Conservation (phyloP, 1,140 invertebrate species). For the Eubasilissa regina region DNA sequence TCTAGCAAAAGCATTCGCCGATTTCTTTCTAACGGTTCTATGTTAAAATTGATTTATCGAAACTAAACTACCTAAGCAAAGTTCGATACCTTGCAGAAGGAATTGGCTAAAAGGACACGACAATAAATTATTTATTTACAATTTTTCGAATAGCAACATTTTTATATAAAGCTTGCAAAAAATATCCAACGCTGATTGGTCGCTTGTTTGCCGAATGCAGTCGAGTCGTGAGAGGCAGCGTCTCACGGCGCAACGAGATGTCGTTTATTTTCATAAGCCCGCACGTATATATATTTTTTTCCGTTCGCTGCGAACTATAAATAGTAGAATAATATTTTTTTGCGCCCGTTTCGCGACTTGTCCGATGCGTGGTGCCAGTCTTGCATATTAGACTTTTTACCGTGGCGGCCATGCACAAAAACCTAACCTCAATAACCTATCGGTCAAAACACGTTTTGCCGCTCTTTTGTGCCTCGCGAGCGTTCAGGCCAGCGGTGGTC, state of each 20-base stretch:
- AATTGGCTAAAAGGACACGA: not conserved
- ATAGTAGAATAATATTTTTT: not conserved
- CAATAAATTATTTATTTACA: not conserved
- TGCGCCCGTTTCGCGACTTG: not conserved
- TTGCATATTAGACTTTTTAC: constrained; percentile 34
- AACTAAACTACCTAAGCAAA: no score
- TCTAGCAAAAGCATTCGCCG: no score
- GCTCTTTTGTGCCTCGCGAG: constrained; percentile 27
- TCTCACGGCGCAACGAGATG: constrained; percentile 5
- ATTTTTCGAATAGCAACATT: not conserved
- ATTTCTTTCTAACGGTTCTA: no score
- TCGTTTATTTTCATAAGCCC: not conserved
- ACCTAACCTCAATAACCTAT: constrained; percentile 48
- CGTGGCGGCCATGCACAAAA: constrained; percentile 32
- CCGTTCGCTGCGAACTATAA: not conserved
- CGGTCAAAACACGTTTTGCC: constrained; percentile 43
- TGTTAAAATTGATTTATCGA: no score
- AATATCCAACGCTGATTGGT: constrained; percentile 1
- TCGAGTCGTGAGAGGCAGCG: not conserved
- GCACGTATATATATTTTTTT: not conserved
- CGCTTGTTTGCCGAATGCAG: constrained; percentile 16
- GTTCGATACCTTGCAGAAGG: no score
- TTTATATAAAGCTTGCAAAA: not conserved
- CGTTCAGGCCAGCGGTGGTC: constrained; percentile 14
- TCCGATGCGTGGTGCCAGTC: constrained; percentile 41